Conservation (phyloP, 2,888 invertebrate species). For the Acronicta leporina region DNA sequence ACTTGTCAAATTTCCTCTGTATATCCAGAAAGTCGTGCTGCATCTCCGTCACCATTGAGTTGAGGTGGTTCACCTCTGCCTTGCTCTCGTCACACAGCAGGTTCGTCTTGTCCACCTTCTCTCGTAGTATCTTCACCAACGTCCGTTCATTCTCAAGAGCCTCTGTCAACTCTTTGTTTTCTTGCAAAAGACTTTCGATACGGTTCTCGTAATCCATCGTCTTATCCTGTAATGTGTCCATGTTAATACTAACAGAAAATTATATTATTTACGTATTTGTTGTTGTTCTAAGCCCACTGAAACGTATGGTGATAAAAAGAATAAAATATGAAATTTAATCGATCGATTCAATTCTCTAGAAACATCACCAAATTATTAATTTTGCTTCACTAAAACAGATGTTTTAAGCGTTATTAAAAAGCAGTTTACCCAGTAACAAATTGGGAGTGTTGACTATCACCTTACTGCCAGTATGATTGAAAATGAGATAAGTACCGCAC, state of each 20-base stretch:
- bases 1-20: slow-evolving; percentile 84
- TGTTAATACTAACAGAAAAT: slow-evolving; percentile 14
- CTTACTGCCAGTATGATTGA: slow-evolving; percentile 14
- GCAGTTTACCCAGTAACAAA: slow-evolving; percentile 2
- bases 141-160: slow-evolving; percentile 88
- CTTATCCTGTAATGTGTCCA: slow-evolving; percentile 73
- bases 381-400: slow-evolving; percentile 3
- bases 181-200: slow-evolving; percentile 83
- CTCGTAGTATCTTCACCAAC: slow-evolving; percentile 83
- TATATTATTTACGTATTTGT: background rate
- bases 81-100: slow-evolving; percentile 86
- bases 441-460: slow-evolving; percentile 20
- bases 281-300: background rate
- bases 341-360: slow-evolving; percentile 5
- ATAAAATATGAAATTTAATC: background rate
- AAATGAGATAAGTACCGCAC: slow-evolving; percentile 20
- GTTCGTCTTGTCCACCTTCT: slow-evolving; percentile 85
- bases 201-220: slow-evolving; percentile 80
- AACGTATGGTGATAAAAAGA: background rate
- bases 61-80: slow-evolving; percentile 81
- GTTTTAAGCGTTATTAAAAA: slow-evolving; percentile 8
- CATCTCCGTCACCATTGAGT: slow-evolving; percentile 79
- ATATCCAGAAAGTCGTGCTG: slow-evolving; percentile 81
- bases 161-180: slow-evolving; percentile 83
- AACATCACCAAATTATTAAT: background rate